Evolutionary conservation across 2,113 vertebrate genomes (phyloP).

Genomic region (Lamprotornis superbus): DNA sequence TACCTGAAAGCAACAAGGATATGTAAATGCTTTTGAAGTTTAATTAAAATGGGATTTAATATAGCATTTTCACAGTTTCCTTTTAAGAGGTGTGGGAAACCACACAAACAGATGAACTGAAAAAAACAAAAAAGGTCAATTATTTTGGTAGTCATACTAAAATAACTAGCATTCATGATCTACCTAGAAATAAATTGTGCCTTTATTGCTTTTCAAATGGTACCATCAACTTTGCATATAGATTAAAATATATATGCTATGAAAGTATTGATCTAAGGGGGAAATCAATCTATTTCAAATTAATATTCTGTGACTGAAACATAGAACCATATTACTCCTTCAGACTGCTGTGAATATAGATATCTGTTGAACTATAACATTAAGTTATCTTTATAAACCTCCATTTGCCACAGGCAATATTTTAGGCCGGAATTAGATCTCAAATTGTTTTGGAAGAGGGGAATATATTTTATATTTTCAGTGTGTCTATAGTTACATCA

Average conservation of each 20-base stretch:
- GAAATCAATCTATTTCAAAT: neutral
- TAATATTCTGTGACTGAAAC: neutral
- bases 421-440: neutral
- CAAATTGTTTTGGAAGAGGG: neutral
- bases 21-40: neutral
- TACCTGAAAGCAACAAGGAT: neutral
- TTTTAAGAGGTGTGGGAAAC: neutral
- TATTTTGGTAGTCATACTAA: neutral
- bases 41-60: neutral
- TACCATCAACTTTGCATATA: slow-evolving; percentile 33
- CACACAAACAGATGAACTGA: neutral
- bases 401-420: neutral
- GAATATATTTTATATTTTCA: neutral
- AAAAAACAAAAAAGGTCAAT: neutral
- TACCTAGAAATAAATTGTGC: neutral
- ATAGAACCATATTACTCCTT: neutral
- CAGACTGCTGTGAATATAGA: neutral
- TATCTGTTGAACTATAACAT: neutral
- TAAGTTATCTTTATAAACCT: neutral
- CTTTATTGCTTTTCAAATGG: slow-evolving; percentile 5
- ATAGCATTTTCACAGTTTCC: neutral
- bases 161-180: neutral
- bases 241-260: neutral
- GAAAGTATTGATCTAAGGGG: neutral
- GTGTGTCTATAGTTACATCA: neutral